Evolutionary conservation across 2,113 vertebrate species (phyloP).

Genomic region (Nansenia antarctica): DNA sequence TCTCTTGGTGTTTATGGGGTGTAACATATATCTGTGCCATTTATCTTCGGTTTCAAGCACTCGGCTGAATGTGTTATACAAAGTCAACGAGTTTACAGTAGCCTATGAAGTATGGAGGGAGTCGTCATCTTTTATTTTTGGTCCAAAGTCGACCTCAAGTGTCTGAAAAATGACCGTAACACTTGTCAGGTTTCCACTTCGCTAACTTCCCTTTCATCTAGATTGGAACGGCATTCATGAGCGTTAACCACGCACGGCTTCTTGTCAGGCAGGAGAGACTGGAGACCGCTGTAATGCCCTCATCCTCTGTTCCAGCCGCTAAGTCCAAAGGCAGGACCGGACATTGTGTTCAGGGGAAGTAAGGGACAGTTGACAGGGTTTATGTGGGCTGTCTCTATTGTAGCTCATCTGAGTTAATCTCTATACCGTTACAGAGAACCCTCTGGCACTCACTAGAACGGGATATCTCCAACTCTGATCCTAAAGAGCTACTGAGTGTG

Average conservation of each 20-base stretch:
- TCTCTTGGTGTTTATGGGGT: slow-evolving; percentile 2
- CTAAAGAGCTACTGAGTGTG: too few species aligned
- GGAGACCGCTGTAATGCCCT: neutral
- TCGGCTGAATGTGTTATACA: neutral
- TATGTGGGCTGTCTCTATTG: neutral
- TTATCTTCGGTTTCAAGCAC: neutral
- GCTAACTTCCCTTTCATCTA: neutral
- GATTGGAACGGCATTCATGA: neutral
- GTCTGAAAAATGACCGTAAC: neutral
- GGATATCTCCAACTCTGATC: too few species aligned
- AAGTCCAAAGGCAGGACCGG: too few species aligned
- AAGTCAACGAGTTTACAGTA: neutral
- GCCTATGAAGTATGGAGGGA: neutral
- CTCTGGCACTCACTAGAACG: neutral
- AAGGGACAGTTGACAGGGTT: neutral
- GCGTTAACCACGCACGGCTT: neutral
- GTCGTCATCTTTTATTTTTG: neutral
- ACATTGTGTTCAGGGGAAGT: neutral
- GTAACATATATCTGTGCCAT: neutral
- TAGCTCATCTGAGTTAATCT: neutral
- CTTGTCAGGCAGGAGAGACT: neutral
- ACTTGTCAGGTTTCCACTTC: neutral
- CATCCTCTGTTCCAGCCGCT: too few species aligned
- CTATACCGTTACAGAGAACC: neutral
- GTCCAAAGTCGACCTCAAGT: neutral